Conservation (phyloP, 1,140 invertebrate species). For the Drosophila subpulchrella region DNA sequence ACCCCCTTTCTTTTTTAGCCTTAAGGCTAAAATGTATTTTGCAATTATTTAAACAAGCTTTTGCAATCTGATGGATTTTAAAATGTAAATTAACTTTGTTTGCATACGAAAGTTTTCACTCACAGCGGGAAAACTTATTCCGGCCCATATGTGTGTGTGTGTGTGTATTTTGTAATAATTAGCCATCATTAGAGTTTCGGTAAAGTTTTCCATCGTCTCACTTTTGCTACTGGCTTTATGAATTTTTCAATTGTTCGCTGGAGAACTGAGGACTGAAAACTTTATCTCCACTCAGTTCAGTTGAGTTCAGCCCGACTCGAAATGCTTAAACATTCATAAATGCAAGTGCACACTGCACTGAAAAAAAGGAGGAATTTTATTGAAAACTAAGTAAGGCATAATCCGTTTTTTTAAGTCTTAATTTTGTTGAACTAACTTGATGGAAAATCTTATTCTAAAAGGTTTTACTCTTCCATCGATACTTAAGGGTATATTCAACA, state of each 20-base stretch:
- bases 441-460: too few species aligned
- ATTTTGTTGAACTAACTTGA: too few species aligned
- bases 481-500: too few species aligned
- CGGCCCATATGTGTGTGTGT: conserved; percentile 29
- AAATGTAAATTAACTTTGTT: conserved; percentile 63
- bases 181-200: conserved; percentile 62
- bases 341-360: conserved; percentile 67
- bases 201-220: conserved; percentile 51
- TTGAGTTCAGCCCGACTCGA: conserved; percentile 42
- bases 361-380: not conserved
- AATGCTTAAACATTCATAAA: conserved; percentile 80
- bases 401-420: too few species aligned
- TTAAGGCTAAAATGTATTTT: conserved; percentile 36
- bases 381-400: too few species aligned
- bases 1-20: conserved; percentile 14
- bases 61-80: conserved; percentile 51
- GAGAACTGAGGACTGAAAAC: conserved; percentile 28
- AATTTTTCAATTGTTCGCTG: conserved; percentile 74
- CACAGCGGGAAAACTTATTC: conserved; percentile 24
- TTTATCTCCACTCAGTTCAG: conserved; percentile 47
- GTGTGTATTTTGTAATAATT: conserved; percentile 66
- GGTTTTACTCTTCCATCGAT: too few species aligned
- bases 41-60: conserved; percentile 56
- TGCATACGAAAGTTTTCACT: conserved; percentile 39
- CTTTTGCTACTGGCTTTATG: conserved; percentile 58